Evolutionary conservation across 2,888 invertebrate species (phyloP).

Genomic region (Acholoe squamosa): DNA sequence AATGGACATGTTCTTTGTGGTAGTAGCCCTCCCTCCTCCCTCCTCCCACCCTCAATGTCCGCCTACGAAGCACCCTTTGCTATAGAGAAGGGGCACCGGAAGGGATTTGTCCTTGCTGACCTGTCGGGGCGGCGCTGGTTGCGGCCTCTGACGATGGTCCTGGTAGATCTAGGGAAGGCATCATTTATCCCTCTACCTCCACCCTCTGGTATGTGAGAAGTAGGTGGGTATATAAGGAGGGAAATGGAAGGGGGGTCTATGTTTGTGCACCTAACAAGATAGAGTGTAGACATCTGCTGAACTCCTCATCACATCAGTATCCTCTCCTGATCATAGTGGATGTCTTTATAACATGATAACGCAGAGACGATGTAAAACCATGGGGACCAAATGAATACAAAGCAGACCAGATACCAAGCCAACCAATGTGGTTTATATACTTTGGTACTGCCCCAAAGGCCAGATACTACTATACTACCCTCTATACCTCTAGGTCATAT

Average conservation of each 20-base stretch:
- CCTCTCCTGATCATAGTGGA: no score
- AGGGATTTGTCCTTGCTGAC: constrained; percentile 7
- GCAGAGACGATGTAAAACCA: no score
- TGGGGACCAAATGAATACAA: no score
- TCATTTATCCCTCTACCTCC: background rate
- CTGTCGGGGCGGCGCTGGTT: background rate
- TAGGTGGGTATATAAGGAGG: background rate
- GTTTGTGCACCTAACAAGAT: background rate
- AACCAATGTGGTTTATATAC: no score
- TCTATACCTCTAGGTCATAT: no score
- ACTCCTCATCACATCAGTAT: no score
- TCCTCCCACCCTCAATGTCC: background rate
- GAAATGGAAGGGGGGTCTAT: background rate
- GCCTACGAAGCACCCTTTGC: background rate
- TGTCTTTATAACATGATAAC: no score
- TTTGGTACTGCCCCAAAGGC: no score
- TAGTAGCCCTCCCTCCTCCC: background rate
- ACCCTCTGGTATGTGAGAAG: background rate
- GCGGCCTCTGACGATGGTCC: background rate
- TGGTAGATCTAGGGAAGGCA: constrained; percentile 31
- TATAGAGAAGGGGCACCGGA: background rate
- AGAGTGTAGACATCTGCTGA: no score
- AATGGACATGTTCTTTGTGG: constrained; percentile 21
- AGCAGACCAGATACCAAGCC: no score
- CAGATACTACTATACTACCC: no score